Percentiles rank a stretch among this genome's conserved stretches.
Conservation (phyloP, 2,113 vertebrate species). For the Narcine bancroftii region DNA sequence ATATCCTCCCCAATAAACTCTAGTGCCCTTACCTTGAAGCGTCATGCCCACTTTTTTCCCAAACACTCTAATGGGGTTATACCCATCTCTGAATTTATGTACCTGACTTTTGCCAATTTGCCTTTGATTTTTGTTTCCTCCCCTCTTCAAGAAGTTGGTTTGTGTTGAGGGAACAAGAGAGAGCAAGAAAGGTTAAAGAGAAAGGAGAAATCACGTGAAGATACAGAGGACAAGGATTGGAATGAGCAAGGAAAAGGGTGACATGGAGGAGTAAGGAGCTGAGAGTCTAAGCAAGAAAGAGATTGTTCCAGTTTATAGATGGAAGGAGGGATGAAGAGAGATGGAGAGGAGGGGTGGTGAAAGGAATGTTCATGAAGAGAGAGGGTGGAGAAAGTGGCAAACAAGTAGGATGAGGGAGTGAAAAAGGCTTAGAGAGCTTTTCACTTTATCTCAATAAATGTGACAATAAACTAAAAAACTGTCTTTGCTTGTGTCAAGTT, state of each 20-base stretch:
- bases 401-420: background rate
- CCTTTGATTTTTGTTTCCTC: background rate
- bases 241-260: background rate
- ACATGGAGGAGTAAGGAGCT: conserved; percentile 47
- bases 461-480: too few species aligned
- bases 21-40: background rate
- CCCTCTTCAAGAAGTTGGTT: background rate
- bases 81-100: background rate
- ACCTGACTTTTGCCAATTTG: background rate
- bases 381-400: background rate
- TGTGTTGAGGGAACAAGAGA: background rate
- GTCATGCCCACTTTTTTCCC: too few species aligned
- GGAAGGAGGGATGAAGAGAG: background rate
- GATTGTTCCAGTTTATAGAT: too few species aligned
- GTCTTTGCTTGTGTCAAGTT: background rate
- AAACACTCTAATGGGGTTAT: too few species aligned
- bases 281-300: background rate
- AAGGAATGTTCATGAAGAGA: background rate
- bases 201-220: background rate
- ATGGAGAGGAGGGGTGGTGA: background rate
- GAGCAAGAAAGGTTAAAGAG: background rate
- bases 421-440: background rate
- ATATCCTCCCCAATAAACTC: background rate
- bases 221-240: background rate
- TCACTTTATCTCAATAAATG: too few species aligned